A percentile compares a stretch with the other conserved stretches of the same genome.
Evolutionary conservation across 2,113 vertebrate genomes (phyloP).

Genomic region (Gobio gobio): DNA sequence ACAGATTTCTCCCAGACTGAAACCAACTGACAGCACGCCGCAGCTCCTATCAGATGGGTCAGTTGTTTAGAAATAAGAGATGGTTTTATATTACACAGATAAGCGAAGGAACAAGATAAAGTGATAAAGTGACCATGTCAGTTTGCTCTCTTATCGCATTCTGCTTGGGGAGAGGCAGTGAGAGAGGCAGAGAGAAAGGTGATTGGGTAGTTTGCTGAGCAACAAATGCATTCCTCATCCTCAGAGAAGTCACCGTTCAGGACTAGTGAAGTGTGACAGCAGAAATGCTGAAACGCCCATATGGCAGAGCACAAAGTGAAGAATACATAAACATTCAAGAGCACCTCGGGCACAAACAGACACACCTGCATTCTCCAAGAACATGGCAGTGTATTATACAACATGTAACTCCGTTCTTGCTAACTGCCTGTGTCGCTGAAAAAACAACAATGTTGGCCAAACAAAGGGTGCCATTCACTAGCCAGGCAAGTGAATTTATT

Average conservation of each 20-base stretch:
- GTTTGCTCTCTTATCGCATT: slow-evolving; percentile 61
- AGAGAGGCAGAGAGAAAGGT: slow-evolving; percentile 9
- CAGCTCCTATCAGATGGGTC: slow-evolving; percentile 37
- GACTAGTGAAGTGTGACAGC: slow-evolving; percentile 49
- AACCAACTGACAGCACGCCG: not conserved
- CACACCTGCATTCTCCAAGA: not conserved
- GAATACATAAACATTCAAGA: slow-evolving; percentile 46
- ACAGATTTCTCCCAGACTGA: not conserved
- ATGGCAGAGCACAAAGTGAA: slow-evolving; percentile 36
- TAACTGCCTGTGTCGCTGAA: not conserved
- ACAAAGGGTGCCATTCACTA: not conserved
- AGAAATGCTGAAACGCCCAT: slow-evolving; percentile 45
- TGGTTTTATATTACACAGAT: slow-evolving; percentile 69
- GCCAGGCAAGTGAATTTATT: not conserved
- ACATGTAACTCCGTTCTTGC: not conserved
- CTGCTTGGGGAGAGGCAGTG: slow-evolving; percentile 40
- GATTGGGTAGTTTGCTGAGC: slow-evolving; percentile 4
- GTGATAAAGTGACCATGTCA: slow-evolving; percentile 59
- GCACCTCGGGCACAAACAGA: slow-evolving; percentile 27
- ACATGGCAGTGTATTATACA: not conserved
- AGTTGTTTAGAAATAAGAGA: slow-evolving; percentile 65
- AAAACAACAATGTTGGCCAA: not conserved
- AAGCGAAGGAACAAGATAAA: slow-evolving; percentile 72
- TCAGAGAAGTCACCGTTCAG: slow-evolving; percentile 42
- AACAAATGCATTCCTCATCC: slow-evolving; percentile 41